Evolutionary conservation across 2,113 vertebrate genomes (phyloP), one percentile per base, ranked within the genome.

Genomic region (Callipepla californica): DNA sequence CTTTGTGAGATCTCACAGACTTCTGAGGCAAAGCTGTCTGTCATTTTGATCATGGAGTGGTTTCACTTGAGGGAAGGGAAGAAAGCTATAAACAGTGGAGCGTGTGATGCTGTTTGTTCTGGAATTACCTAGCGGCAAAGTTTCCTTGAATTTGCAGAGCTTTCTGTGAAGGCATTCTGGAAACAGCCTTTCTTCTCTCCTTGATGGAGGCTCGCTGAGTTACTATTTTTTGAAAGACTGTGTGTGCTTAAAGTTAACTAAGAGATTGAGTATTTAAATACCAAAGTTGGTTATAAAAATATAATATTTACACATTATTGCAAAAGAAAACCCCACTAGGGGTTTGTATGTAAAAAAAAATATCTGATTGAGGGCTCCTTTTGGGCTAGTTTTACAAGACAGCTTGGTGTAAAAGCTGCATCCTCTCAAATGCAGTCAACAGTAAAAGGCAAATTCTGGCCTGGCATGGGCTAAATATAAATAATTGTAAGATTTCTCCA

Each of bases 91-190:
- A 89, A 89, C 47, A 85, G 73, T 47, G 78, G 11, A 79, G 7
- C 69, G 48, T 73, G 8, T 76, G 63, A 63, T 83, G 57, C 59
- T 45, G 12, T 74, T 92, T 19, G 28, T n/a, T 87, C 72, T 87
- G 84, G 72, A 67, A 62, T 70, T 87, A 30, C 53, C 48, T 72
- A 48, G 77, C 50, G 45, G 55, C 50, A 69, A 51, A 87, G 15
- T 58, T 87, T 76, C n/a, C 26, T 38, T 81, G 51, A 55, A 84
- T 79, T 81, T 94, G 38, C 45, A 73, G 45, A 53, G 48, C n/a
- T 85, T 85, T 87, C 78, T 94, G 13, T 62, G 69, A 82, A 85
- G 42, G 44, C 30, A 74, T 91, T 84, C 42, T 87, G 55, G 67
- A 63, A 87, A 44, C 17, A 40, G 50, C 32, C 8, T 48, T 48